Evolutionary conservation across 2,888 invertebrate species (phyloP).

Genomic region (Scelioninae gen. 2): DNA sequence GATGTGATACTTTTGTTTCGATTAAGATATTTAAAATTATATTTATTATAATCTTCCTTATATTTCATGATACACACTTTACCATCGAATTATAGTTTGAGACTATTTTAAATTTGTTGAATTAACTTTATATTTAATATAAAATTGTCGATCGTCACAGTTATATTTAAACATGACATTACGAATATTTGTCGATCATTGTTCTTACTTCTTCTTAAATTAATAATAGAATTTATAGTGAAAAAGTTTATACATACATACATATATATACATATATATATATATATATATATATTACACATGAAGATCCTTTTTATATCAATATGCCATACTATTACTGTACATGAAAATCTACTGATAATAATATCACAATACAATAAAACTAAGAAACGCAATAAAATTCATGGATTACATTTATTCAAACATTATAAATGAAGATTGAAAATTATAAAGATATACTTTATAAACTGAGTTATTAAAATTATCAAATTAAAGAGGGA

Average conservation of each 20-base stretch:
- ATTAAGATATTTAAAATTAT: no score
- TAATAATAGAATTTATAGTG: conserved; percentile 6
- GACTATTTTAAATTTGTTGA: not conserved
- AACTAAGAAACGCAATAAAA: not conserved
- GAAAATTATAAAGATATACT: no score
- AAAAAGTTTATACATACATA: conserved; percentile 24
- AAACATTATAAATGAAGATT: no score
- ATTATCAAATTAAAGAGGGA: no score
- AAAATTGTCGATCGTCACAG: conserved; percentile 27
- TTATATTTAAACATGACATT: conserved; percentile 35
- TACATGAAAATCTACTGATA: conserved; percentile 32
- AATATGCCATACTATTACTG: conserved; percentile 29
- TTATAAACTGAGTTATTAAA: no score
- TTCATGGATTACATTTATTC: not conserved
- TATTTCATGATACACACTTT: conserved; percentile 13
- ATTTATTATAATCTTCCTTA: no score
- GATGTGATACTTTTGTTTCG: no score
- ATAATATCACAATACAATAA: conserved; percentile 15
- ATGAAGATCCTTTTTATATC: conserved; percentile 23
- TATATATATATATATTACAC: not conserved
- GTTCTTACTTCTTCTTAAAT: no score
- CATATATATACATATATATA: no score
- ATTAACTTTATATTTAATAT: conserved; percentile 6
- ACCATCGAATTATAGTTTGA: conserved; percentile 17
- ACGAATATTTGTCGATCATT: no score